Conservation (phyloP, 2,113 vertebrate genomes). For the Capra hircus region DNA sequence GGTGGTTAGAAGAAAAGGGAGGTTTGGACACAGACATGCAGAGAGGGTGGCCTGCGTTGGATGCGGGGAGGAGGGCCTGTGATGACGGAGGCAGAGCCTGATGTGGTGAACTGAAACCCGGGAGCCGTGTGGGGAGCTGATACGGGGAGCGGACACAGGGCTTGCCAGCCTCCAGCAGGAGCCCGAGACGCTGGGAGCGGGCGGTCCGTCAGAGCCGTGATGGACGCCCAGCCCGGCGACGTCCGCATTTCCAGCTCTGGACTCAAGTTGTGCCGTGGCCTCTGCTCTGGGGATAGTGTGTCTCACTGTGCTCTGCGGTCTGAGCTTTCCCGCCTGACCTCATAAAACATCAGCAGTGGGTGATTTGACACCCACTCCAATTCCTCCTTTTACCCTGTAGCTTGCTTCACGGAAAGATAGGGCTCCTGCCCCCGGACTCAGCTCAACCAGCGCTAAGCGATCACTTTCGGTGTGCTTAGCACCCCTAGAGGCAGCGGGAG, state of each 20-base stretch:
- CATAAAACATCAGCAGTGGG: rapidly evolving
- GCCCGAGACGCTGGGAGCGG: neutral
- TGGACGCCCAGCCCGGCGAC: rapidly evolving
- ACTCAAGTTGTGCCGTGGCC: rapidly evolving
- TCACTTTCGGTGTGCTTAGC: rapidly evolving
- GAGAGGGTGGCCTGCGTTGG: no score
- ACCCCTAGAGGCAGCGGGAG: neutral
- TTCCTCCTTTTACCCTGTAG: no score
- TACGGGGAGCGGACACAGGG: rapidly evolving
- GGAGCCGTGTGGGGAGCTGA: neutral
- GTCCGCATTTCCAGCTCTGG: rapidly evolving
- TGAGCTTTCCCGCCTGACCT: neutral
- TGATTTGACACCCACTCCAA: rapidly evolving
- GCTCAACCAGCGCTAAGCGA: rapidly evolving
- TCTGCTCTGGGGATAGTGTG: rapidly evolving
- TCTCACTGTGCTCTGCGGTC: rapidly evolving
- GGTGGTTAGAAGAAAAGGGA: neutral
- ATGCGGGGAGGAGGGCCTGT: neutral
- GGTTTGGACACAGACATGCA: neutral
- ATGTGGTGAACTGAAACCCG: rapidly evolving
- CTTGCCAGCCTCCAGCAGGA: neutral
- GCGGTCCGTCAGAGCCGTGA: rapidly evolving
- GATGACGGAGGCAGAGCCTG: neutral
- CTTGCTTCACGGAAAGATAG: neutral
- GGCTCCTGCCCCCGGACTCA: no score